Conservation (phyloP, 2,113 vertebrate species). For the Pimephales promelas region DNA sequence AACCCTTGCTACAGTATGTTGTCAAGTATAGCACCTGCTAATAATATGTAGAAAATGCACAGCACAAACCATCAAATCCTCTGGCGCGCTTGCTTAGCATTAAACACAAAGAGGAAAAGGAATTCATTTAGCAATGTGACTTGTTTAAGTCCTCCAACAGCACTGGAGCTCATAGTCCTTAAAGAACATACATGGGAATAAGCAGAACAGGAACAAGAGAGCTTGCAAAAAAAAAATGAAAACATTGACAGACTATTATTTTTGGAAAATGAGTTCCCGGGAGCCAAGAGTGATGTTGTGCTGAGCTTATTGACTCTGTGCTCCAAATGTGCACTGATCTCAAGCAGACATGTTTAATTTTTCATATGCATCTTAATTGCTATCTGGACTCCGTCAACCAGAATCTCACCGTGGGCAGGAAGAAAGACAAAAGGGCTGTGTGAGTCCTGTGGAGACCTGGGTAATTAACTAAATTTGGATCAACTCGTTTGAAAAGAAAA, state of each 20-base stretch:
- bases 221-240: not conserved
- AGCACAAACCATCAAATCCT: slow-evolving; percentile 1
- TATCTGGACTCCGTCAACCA: slow-evolving; percentile 60
- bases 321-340: slow-evolving; percentile 56
- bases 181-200: not conserved
- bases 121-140: not conserved
- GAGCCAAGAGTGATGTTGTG: slow-evolving; percentile 47
- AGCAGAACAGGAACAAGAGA: slow-evolving; percentile 4
- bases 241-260: slow-evolving; percentile 57
- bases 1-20: not conserved
- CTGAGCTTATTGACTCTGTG: slow-evolving; percentile 51
- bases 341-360: slow-evolving; percentile 57
- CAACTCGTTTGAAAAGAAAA: slow-evolving; percentile 9
- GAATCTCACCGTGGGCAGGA: slow-evolving; percentile 43
- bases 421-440: not conserved
- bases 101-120: slow-evolving; percentile 4
- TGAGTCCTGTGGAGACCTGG: slow-evolving; percentile 8
- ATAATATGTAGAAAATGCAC: not conserved
- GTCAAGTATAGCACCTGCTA: not conserved
- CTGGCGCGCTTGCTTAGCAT: not conserved
- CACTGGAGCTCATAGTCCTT: not conserved
- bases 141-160: not conserved
- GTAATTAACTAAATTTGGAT: slow-evolving; percentile 57
- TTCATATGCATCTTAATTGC: slow-evolving; percentile 64
- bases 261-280: slow-evolving; percentile 59